Evolutionary conservation across 1,140 invertebrate species (phyloP).

Genomic region (Linepithema humile): DNA sequence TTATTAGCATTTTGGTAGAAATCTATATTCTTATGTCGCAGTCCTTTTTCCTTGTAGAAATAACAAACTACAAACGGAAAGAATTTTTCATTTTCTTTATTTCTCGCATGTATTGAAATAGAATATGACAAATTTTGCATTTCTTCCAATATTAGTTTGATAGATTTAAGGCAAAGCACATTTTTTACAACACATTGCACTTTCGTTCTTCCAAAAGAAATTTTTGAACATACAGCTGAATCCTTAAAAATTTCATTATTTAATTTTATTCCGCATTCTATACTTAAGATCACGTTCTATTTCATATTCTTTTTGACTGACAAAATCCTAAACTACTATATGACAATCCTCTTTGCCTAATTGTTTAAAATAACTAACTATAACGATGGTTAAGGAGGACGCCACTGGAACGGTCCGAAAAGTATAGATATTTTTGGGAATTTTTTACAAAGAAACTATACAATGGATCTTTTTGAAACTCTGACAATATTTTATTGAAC

Average conservation of each 20-base stretch:
- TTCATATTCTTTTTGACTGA: no score
- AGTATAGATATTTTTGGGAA: no score
- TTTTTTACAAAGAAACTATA: no score
- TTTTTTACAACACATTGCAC: neutral
- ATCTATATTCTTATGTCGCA: slow-evolving; percentile 72
- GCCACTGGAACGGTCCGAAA: no score
- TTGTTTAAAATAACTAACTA: no score
- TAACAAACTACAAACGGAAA: slow-evolving; percentile 59
- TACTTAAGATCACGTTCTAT: no score
- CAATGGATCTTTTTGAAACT: no score
- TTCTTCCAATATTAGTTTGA: neutral
- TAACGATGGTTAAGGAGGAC: no score
- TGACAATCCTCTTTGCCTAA: no score
- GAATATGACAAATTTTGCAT: slow-evolving; percentile 50
- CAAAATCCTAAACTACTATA: no score
- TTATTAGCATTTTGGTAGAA: slow-evolving; percentile 36
- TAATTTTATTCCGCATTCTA: neutral
- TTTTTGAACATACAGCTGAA: neutral
- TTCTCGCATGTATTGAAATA: slow-evolving; percentile 54
- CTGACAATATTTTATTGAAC: no score
- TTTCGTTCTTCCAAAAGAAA: neutral
- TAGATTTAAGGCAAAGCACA: neutral
- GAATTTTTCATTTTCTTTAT: slow-evolving; percentile 61
- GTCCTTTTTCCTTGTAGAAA: slow-evolving; percentile 56
- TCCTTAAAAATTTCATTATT: slow-evolving; percentile 1